These are phyloP conservation scores for Anguilla japonica DNA, from an alignment of 2,113 vertebrate genomes.

Conservation along the genomic window DNA sequence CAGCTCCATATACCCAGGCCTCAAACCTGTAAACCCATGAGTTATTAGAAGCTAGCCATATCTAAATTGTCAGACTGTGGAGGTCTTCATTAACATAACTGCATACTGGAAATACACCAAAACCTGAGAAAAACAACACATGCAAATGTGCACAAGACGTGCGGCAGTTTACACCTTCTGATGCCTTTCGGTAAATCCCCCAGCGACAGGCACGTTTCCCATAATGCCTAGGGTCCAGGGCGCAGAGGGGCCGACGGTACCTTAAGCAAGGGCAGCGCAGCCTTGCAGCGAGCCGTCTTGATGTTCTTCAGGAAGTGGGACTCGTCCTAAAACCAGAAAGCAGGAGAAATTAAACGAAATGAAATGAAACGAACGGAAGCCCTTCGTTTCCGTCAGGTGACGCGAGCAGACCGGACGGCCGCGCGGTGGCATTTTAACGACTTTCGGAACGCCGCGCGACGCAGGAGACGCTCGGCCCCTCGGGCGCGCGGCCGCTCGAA, in stretches of 20 bases:
- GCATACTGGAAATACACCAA: background rate
- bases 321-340: slow-evolving; percentile 80
- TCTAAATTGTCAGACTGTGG: no score
- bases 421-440: background rate
- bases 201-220: background rate
- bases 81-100: no score
- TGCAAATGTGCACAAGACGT: slow-evolving; percentile 13
- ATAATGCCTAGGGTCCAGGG: no score
- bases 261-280: slow-evolving; percentile 88
- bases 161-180: background rate
- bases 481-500: background rate
- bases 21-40: no score
- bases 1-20: no score
- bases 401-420: background rate
- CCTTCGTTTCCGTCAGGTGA: background rate
- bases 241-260: slow-evolving; percentile 53
- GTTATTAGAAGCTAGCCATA: no score
- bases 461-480: background rate
- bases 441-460: background rate
- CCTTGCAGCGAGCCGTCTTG: slow-evolving; percentile 89
- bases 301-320: slow-evolving; percentile 95
- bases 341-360: background rate
- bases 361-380: background rate
- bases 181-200: background rate
- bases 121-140: background rate